Base-by-base conservation (phyloP, 2,888 invertebrate genomes). In the Synergus gifuensis region DNA sequence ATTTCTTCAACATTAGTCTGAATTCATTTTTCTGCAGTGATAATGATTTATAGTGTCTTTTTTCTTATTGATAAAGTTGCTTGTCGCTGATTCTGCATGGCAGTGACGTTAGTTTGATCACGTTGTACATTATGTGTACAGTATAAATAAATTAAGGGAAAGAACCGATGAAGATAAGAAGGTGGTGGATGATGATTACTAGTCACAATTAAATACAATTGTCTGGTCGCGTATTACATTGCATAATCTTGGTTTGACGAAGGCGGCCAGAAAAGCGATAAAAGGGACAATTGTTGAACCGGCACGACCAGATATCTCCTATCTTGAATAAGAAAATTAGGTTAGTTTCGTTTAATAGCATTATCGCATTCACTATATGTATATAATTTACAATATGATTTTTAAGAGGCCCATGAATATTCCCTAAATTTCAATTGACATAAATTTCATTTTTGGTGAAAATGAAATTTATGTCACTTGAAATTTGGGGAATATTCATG, bases 211-310 rank as follows among this genome's bases (percentile, higher is more conserved):
- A 36, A 36, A 36, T 82, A 82, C 79, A 81, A 79, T 83, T 76
- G 67, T 64, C 46, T 82, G 42, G 80, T 36, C 40, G 76, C 78
- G 78, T 67, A 81, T 79, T 77, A 77, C 77, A 78, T 81, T 78
- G 78, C 78, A 69, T 86, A 89, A 90, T 84, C 84, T 76, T 22
- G 78, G 83, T 84, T 88, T 85, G 79, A 83, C 83, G 87, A 85
- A 85, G 85, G 85, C 86, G 85, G 82, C 66, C 82, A 80, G 84
- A 85, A 86, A 85, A 80, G 78, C 82, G 89, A 89, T 88, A 88
- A 88, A 88, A 85, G 85, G 85, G 87, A 89, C 85, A 85, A 87
- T 89, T 88, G 87, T 87, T 88, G 87, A 89, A 89, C 87, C 89
- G 86, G 85, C 84, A 78, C 87, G 86, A 86, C 82, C 86, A 87